phyloP scores from a whole-genome alignment of 2,113 vertebrate species.

The Pedionomus torquatus region DNA sequence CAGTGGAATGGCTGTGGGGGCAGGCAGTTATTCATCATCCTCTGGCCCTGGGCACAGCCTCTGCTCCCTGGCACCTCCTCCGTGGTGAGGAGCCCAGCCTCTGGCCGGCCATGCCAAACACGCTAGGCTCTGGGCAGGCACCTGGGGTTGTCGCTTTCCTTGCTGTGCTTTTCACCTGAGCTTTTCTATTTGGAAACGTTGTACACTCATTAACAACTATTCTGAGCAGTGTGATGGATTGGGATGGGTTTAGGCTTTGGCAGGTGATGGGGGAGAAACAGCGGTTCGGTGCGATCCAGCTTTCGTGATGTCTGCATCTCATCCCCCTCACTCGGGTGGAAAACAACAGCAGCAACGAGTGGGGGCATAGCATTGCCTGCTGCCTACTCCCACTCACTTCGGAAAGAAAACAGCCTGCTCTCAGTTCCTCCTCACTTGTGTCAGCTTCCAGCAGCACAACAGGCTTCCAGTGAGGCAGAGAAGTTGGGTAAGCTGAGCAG shows the following conservation, averaged over 20 bases:
- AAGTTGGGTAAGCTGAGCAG: not conserved
- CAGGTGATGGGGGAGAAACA: not conserved
- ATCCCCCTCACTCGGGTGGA: not conserved
- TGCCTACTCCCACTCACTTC: not conserved
- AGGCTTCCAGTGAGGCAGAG: not conserved
- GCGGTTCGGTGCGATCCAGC: not conserved
- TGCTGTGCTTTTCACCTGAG: not conserved
- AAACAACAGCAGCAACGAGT: not conserved
- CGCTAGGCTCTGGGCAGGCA: accelerated
- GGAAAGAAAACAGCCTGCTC: slow-evolving; percentile 25
- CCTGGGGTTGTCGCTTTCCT: not conserved
- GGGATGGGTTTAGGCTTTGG: not conserved
- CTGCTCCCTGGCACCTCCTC: not conserved
- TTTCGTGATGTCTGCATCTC: not conserved
- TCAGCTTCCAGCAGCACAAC: not conserved
- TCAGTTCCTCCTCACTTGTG: not conserved
- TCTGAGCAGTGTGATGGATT: not conserved
- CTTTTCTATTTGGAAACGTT: not conserved
- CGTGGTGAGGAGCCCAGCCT: not conserved
- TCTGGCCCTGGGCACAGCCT: not conserved
- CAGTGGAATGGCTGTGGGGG: not conserved
- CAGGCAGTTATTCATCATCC: not conserved
- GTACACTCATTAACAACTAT: not conserved
- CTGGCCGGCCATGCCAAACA: not conserved
- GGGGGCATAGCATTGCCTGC: not conserved